phyloP scores from a whole-genome alignment of 2,888 invertebrate species.

The Rotaria socialis region DNA sequence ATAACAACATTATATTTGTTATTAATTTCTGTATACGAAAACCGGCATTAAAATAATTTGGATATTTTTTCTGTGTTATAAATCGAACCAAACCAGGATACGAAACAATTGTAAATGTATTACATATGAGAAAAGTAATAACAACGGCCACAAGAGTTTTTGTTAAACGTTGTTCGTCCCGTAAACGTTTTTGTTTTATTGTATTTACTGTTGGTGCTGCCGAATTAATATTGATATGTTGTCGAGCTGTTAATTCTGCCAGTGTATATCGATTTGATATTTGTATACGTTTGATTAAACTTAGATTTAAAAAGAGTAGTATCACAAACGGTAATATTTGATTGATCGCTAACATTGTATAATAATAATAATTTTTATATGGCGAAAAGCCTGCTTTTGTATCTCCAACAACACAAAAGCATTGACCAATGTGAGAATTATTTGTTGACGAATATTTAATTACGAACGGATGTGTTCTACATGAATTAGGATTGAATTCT shows the following conservation, averaged over 20 bases:
- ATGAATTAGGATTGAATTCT: neutral
- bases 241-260: neutral
- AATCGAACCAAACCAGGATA: conserved; percentile 38
- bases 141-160: conserved; percentile 42
- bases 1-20: conserved; percentile 43
- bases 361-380: conserved; percentile 42
- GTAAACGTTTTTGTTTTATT: conserved; percentile 21
- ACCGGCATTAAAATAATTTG: conserved; percentile 34
- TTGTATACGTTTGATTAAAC: conserved; percentile 38
- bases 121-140: conserved; percentile 37
- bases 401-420: neutral
- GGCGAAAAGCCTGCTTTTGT: neutral
- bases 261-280: conserved; percentile 34
- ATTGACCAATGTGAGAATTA: neutral
- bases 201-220: neutral
- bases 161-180: conserved; percentile 40
- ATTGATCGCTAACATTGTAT: conserved; percentile 27
- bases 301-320: conserved; percentile 40
- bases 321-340: conserved; percentile 44
- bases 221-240: neutral
- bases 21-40: conserved; percentile 44
- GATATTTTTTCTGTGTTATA: conserved; percentile 26
- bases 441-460: neutral
- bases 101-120: conserved; percentile 43
- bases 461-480: neutral